Evolutionary conservation across 1,140 invertebrate genomes (phyloP).

Genomic region (Eubasilissa regina): DNA sequence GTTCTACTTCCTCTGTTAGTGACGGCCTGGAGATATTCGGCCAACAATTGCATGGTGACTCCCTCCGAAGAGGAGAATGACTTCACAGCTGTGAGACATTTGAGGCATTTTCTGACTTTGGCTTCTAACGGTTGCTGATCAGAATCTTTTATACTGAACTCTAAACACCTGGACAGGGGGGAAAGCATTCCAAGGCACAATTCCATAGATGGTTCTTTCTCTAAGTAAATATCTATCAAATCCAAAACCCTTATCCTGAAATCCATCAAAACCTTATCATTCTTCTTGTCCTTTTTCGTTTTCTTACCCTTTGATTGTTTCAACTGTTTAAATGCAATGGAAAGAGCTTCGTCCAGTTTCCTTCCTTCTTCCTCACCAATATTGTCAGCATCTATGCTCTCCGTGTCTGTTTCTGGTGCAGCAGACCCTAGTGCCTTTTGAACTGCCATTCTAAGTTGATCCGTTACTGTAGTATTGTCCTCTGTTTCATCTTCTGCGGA

Average conservation of each 20-base stretch:
- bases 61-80: constrained; percentile 75
- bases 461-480: constrained; percentile 77
- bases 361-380: constrained; percentile 84
- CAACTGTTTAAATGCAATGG: constrained; percentile 79
- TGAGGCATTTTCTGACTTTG: constrained; percentile 75
- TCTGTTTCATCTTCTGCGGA: constrained; percentile 70
- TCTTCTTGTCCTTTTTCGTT: constrained; percentile 77
- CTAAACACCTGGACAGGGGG: constrained; percentile 76
- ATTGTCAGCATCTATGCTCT: constrained; percentile 83
- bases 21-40: constrained; percentile 73
- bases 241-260: constrained; percentile 81
- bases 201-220: constrained; percentile 78
- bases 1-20: constrained; percentile 78
- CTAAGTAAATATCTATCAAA: constrained; percentile 80
- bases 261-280: constrained; percentile 78
- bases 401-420: constrained; percentile 74
- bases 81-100: constrained; percentile 75
- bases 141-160: constrained; percentile 79
- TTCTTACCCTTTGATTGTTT: constrained; percentile 74
- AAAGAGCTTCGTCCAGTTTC: constrained; percentile 79
- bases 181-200: constrained; percentile 78
- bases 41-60: constrained; percentile 74
- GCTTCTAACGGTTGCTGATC: constrained; percentile 79
- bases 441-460: constrained; percentile 78
- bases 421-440: constrained; percentile 76